These are phyloP conservation scores for Ptychadena robeensis DNA, from an alignment of 2,797 vertebrate species.

Conservation along the genomic window DNA sequence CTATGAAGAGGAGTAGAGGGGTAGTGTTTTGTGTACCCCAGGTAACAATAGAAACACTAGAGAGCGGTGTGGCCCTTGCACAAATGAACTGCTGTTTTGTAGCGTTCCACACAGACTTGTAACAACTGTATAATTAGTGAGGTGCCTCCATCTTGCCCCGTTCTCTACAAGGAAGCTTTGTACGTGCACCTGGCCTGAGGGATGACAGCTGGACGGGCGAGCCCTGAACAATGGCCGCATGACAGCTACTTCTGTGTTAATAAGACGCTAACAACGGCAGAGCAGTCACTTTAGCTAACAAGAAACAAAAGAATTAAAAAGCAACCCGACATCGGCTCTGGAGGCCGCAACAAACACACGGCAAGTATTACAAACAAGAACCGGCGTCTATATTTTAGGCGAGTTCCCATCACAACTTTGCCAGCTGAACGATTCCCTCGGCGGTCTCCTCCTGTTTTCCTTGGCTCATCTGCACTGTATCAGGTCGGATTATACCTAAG, in stretches of 20 bases:
- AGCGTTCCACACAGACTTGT: not conserved
- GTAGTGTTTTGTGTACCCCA: no score
- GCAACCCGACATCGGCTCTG: not conserved
- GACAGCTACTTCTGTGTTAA: not conserved
- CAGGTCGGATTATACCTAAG: slow-evolving; percentile 36
- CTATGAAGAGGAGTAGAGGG: no score
- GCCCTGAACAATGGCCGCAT: not conserved
- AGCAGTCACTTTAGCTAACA: not conserved
- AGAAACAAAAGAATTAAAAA: not conserved
- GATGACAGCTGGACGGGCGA: not conserved
- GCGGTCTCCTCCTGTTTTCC: slow-evolving; percentile 41
- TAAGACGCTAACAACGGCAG: not conserved
- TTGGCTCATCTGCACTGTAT: slow-evolving; percentile 44
- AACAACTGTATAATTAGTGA: not conserved
- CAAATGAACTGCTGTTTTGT: no score
- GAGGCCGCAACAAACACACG: slow-evolving; percentile 4
- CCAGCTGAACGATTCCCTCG: slow-evolving; percentile 38
- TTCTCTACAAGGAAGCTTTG: not conserved
- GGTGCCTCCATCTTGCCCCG: not conserved
- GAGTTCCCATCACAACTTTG: slow-evolving; percentile 50
- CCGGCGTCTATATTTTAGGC: slow-evolving; percentile 37
- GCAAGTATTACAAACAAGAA: slow-evolving; percentile 37
- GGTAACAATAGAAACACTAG: no score
- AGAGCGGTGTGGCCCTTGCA: no score
- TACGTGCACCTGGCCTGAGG: not conserved